phyloP scores from a whole-genome alignment of 2,797 vertebrate genomes.

The Ceryle rudis region DNA sequence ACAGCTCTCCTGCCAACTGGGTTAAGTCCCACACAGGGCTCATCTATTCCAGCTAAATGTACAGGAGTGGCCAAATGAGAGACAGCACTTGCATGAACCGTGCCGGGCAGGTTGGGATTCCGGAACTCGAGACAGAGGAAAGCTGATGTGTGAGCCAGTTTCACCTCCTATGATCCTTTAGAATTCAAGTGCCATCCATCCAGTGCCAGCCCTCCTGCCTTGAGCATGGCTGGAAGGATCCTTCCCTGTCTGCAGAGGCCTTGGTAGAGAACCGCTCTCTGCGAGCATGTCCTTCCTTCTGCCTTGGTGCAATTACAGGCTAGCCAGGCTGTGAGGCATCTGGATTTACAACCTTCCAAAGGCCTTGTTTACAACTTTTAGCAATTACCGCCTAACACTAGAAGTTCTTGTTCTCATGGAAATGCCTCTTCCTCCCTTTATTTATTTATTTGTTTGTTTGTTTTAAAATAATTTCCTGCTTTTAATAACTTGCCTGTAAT shows the following conservation, averaged over 20 bases:
- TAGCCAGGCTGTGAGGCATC: background rate
- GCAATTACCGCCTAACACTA: conserved; percentile 27
- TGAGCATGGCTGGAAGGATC: background rate
- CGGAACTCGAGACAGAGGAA: background rate
- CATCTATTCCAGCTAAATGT: background rate
- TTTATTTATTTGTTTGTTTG: background rate
- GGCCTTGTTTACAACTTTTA: conserved; percentile 35
- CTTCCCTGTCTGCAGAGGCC: background rate
- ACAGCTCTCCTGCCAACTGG: conserved; percentile 42
- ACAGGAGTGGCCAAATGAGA: conserved; percentile 46
- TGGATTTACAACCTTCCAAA: conserved; percentile 46
- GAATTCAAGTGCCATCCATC: background rate
- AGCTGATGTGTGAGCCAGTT: background rate
- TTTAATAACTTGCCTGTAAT: conserved; percentile 46
- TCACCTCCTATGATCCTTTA: conserved; percentile 2
- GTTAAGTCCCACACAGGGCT: conserved; percentile 15
- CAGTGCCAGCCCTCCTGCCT: background rate
- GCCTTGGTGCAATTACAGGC: background rate
- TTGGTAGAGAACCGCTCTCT: accelerated
- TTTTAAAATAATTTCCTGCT: conserved; percentile 12
- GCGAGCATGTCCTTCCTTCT: background rate
- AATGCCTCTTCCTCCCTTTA: conserved; percentile 27
- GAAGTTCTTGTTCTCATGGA: conserved; percentile 38
- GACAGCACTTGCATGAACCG: background rate
- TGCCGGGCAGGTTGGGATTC: conserved; percentile 23